Evolutionary conservation across 2,888 invertebrate genomes (phyloP).

Genomic region (Chironomus tentans): DNA sequence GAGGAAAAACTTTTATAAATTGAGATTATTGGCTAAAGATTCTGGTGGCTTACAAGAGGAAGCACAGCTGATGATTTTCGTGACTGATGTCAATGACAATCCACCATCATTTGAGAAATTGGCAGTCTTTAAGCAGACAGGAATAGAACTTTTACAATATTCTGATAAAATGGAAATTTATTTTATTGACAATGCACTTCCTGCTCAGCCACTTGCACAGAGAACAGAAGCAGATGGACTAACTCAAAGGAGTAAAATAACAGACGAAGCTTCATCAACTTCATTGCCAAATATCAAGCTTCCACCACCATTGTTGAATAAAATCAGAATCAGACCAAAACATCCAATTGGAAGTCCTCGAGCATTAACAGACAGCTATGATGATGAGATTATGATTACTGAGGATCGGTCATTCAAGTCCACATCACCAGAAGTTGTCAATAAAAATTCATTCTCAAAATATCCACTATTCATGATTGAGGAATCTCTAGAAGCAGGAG

Average conservation of each 20-base stretch:
- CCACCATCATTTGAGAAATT: conserved; percentile 61
- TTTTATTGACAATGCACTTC: conserved; percentile 37
- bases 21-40: conserved; percentile 67
- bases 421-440: not conserved
- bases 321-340: not conserved
- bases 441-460: not conserved
- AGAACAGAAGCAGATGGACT: too few species aligned
- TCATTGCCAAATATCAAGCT: not conserved
- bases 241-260: too few species aligned
- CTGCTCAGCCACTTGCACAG: not conserved
- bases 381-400: not conserved
- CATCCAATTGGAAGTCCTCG: conserved; percentile 23
- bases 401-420: conserved; percentile 18
- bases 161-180: conserved; percentile 47
- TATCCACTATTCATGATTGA: conserved; percentile 59
- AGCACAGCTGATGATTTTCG: conserved; percentile 57
- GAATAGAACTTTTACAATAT: conserved; percentile 55
- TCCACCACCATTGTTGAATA: not conserved
- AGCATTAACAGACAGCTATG: not conserved
- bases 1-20: conserved; percentile 54
- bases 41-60: conserved; percentile 66
- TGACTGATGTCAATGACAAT: conserved; percentile 78
- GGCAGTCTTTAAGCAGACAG: conserved; percentile 57
- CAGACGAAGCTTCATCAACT: not conserved
- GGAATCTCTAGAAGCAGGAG: conserved; percentile 63